A percentile compares a stretch with the other conserved stretches of the same genome.
Evolutionary conservation across 1,140 invertebrate genomes (phyloP).

Genomic region (Polyergus mexicanus): DNA sequence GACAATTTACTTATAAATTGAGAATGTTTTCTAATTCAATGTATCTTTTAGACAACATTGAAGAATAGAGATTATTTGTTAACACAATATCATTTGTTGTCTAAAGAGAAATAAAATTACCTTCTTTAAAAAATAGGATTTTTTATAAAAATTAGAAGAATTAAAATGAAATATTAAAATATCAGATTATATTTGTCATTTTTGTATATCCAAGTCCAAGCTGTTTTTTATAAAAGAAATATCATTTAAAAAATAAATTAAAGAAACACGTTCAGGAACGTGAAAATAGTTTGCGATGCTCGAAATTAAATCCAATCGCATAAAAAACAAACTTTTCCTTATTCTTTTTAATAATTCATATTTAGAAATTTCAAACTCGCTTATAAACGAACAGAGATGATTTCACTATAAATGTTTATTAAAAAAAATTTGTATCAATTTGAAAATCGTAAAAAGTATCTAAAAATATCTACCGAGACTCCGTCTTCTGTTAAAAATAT

Average conservation of each 20-base stretch:
- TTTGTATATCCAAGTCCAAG: background rate
- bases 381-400: background rate
- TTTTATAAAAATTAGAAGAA: background rate
- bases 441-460: background rate
- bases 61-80: background rate
- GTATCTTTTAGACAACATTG: background rate
- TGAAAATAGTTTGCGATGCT: background rate
- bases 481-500: too few relatives aligned
- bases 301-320: background rate
- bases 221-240: background rate
- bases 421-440: too few relatives aligned
- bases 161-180: background rate
- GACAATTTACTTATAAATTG: background rate
- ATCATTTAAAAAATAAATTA: background rate
- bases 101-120: background rate
- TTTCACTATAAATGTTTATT: background rate
- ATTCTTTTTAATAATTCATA: background rate
- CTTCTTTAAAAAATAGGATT: constrained; percentile 1
- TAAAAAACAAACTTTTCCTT: background rate
- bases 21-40: background rate
- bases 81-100: background rate
- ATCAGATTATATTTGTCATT: background rate
- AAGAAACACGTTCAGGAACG: background rate
- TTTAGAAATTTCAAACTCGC: background rate
- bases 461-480: background rate